phyloP scores from a whole-genome alignment of 2,888 invertebrate species.

The Eubasilissa splendida region DNA sequence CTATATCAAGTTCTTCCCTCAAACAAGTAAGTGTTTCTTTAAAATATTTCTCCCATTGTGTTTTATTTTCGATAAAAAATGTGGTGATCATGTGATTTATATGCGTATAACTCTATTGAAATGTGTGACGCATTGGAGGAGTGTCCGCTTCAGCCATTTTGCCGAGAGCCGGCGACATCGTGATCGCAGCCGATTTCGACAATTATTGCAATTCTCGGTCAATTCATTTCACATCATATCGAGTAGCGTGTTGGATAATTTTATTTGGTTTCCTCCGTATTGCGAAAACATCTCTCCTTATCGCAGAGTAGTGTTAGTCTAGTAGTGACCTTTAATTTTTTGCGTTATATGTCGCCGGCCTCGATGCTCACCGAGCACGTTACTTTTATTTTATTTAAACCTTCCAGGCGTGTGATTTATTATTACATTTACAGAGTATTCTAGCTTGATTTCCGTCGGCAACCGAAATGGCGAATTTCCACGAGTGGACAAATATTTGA shows the following conservation, averaged over 20 bases:
- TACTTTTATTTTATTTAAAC: slow-evolving; percentile 30
- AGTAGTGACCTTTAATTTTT: slow-evolving; percentile 52
- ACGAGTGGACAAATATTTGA: not conserved
- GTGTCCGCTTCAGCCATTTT: slow-evolving; percentile 75
- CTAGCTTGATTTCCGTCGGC: not conserved
- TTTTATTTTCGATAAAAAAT: slow-evolving; percentile 13
- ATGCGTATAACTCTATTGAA: slow-evolving; percentile 62
- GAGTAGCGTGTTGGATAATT: not conserved
- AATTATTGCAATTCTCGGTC: not conserved
- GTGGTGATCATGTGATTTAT: slow-evolving; percentile 38
- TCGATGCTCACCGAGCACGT: slow-evolving; percentile 47
- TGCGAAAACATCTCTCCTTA: slow-evolving; percentile 2
- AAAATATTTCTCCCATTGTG: slow-evolving; percentile 29
- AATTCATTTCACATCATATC: not conserved
- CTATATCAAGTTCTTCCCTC: slow-evolving; percentile 73
- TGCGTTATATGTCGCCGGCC: slow-evolving; percentile 51
- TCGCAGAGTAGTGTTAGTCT: slow-evolving; percentile 11
- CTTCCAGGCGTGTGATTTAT: not conserved
- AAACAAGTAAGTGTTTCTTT: slow-evolving; percentile 71
- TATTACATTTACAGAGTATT: not conserved
- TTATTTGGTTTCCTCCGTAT: not conserved
- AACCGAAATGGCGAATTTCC: not conserved
- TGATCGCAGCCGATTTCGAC: slow-evolving; percentile 60
- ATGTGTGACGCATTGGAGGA: slow-evolving; percentile 76
- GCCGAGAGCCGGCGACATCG: slow-evolving; percentile 72